phyloP scores from a whole-genome alignment of 2,113 vertebrate species.

The Hepsetus odoe region DNA sequence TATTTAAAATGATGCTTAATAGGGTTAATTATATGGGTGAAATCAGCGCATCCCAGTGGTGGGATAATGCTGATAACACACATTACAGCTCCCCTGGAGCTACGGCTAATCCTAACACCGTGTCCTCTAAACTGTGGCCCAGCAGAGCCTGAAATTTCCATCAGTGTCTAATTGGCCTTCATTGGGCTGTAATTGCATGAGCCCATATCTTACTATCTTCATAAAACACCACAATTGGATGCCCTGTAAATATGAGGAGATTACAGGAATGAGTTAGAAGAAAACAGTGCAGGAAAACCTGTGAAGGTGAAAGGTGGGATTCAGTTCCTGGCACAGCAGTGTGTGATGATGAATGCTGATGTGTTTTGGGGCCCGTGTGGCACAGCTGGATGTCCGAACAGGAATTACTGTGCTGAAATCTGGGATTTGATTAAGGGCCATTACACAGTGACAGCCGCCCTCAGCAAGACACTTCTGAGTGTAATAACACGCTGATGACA shows the following conservation, averaged over 20 bases:
- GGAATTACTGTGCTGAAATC: constrained; percentile 15
- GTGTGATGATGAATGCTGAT: constrained; percentile 34
- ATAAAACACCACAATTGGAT: constrained; percentile 62
- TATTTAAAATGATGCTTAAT: constrained; percentile 52
- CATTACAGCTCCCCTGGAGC: constrained; percentile 5
- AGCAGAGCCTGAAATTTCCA: constrained; percentile 56
- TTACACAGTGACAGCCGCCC: constrained; percentile 35
- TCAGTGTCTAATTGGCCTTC: constrained; percentile 70
- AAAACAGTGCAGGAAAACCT: neutral
- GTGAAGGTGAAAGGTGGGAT: constrained; percentile 7
- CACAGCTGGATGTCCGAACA: neutral
- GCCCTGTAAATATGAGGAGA: neutral
- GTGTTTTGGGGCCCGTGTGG: constrained; percentile 2
- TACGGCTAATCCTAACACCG: neutral
- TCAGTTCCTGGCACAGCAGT: neutral
- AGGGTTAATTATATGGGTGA: constrained; percentile 50
- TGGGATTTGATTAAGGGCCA: constrained; percentile 35
- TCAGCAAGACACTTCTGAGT: constrained; percentile 62
- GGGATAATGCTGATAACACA: constrained; percentile 27
- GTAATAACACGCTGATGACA: constrained; percentile 70
- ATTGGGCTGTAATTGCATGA: constrained; percentile 70
- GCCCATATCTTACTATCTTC: constrained; percentile 62
- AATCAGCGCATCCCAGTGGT: constrained; percentile 6
- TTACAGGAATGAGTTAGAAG: neutral
- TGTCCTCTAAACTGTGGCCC: neutral